These are phyloP conservation scores for Chauna torquata DNA, from an alignment of 2,113 vertebrate genomes.

Conservation along the genomic window DNA sequence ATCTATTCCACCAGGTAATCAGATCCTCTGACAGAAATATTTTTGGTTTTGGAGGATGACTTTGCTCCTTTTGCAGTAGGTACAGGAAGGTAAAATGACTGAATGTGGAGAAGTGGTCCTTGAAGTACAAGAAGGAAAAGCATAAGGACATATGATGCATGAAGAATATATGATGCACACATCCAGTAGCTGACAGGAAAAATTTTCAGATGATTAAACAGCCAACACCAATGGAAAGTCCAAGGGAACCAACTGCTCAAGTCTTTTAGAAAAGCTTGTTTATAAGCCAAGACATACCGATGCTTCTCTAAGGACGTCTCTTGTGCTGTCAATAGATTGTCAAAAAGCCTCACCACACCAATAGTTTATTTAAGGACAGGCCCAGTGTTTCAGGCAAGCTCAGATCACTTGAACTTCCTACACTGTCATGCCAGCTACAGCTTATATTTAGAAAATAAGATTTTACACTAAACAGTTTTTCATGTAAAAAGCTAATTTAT, in stretches of 20 bases:
- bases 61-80: not conserved
- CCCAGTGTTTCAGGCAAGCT: not conserved
- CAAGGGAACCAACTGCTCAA: not conserved
- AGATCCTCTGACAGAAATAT: not conserved
- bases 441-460: not conserved
- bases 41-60: not conserved
- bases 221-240: not conserved
- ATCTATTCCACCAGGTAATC: not conserved
- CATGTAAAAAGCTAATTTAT: not conserved
- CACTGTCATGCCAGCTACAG: not conserved
- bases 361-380: not conserved
- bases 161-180: not conserved
- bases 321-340: not conserved
- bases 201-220: not conserved
- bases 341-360: not conserved
- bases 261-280: not conserved
- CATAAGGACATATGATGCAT: fast-evolving
- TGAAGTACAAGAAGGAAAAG: not conserved
- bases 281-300: not conserved
- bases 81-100: not conserved
- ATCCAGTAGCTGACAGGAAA: not conserved
- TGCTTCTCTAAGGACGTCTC: not conserved
- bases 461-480: not conserved
- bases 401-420: not conserved
- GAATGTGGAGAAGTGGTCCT: not conserved